Evolutionary conservation across 2,888 invertebrate species (phyloP), one percentile per base, ranked within the genome.

Genomic region (Halictus quadricinctus): DNA sequence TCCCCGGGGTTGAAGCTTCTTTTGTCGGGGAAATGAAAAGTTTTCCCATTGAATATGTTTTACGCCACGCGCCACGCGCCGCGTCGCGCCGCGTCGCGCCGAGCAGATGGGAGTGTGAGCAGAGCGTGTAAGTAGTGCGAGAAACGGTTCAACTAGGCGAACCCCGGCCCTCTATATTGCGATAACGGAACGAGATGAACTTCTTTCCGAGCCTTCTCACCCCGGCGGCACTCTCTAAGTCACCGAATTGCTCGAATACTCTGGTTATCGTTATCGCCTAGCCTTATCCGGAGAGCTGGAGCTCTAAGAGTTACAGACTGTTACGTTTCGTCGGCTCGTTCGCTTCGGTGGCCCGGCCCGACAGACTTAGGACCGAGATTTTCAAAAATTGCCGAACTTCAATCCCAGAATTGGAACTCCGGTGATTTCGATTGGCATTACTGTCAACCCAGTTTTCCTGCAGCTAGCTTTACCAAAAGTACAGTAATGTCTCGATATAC

Each of bases 1-100:
- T 86, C 81, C 84, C 88, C n/a, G 41, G 70, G 88, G 88, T 2
- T 84, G 88, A 79, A 80, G 77, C 84, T 60, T 78, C 87, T 83
- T 90, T 89, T 88, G 90, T 90, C 86, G 76, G 46, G 79, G 66
- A 84, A 86, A 87, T 87, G 88, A 90, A 90, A 90, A 90, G 84
- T 90, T 89, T 87, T 86, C 84, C 81, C 86, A 87, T 83, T 86
- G 88, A 89, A 89, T 90, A 86, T 90, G 84, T 87, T 87, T 84
- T 66, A 81, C 64, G 81, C 77, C 84, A 74, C 75, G 69, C 83
- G 83, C 18, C 75, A 74, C 75, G 69, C 83, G 83, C 18, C 75
- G 72, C 81, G 76, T 12, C 29, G 36, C 36, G 36, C 2, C 36
- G 69, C 64, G 66, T 54, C 41, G 10, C 15, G 43, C 2, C 60